Evolutionary conservation across 2,113 vertebrate genomes (phyloP).

Genomic region (Taurulus bubalis): DNA sequence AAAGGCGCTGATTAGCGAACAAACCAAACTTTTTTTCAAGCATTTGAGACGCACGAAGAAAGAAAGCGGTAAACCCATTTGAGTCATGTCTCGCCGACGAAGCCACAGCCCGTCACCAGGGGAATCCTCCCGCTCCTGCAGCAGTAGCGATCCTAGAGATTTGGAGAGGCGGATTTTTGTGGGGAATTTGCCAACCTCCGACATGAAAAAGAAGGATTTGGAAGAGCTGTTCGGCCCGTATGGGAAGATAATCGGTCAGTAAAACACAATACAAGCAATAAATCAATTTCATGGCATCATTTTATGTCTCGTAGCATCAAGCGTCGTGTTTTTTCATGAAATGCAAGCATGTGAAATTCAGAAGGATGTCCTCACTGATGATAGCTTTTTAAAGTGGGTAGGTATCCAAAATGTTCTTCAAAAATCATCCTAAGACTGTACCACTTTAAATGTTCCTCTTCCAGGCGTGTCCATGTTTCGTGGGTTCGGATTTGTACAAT

Average conservation of each 20-base stretch:
- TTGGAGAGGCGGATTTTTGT: slow-evolving; percentile 93
- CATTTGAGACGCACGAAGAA: slow-evolving; percentile 70
- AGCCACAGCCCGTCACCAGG: slow-evolving; percentile 83
- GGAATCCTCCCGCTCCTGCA: slow-evolving; percentile 78
- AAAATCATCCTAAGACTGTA: slow-evolving; percentile 53
- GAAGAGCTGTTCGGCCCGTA: slow-evolving; percentile 89
- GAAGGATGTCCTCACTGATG: not conserved
- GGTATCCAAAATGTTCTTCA: slow-evolving; percentile 45
- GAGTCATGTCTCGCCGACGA: slow-evolving; percentile 89
- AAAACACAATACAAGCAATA: slow-evolving; percentile 63
- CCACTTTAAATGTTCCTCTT: slow-evolving; percentile 85
- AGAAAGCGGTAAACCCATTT: slow-evolving; percentile 56
- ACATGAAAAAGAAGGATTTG: slow-evolving; percentile 91
- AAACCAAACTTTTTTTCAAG: slow-evolving; percentile 45
- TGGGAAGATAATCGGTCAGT: slow-evolving; percentile 90
- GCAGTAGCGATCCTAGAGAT: slow-evolving; percentile 88
- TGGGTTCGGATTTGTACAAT: slow-evolving; percentile 92
- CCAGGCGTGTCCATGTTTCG: slow-evolving; percentile 90
- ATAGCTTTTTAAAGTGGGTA: slow-evolving; percentile 9
- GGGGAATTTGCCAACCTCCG: slow-evolving; percentile 90
- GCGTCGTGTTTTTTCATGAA: slow-evolving; percentile 8
- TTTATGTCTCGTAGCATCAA: slow-evolving; percentile 26
- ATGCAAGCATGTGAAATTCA: slow-evolving; percentile 16
- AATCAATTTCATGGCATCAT: slow-evolving; percentile 11
- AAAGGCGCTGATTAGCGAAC: slow-evolving; percentile 56